A percentile compares a stretch with the other conserved stretches of the same genome.
phyloP scores from a whole-genome alignment of 2,797 vertebrate species.

The Diglossa cyanea region DNA sequence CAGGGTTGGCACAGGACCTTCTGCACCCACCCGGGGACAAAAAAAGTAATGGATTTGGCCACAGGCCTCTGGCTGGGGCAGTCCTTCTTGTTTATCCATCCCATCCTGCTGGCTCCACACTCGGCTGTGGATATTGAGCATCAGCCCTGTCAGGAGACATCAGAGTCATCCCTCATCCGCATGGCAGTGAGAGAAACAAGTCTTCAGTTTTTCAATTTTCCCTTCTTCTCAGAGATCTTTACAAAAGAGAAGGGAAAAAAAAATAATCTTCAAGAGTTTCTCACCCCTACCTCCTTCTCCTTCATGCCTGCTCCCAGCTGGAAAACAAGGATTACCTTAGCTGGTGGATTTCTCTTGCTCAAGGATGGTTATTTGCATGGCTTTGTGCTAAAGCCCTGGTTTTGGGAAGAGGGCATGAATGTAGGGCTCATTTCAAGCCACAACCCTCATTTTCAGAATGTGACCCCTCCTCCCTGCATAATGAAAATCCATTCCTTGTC shows the following conservation, averaged over 20 bases:
- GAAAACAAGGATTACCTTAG: neutral
- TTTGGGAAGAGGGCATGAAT: neutral
- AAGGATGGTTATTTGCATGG: neutral
- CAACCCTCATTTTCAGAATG: neutral
- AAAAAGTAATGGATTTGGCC: neutral
- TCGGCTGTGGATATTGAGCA: rapidly evolving
- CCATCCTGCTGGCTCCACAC: neutral
- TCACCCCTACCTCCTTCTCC: neutral
- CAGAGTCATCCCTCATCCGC: rapidly evolving
- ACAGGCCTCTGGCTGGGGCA: neutral
- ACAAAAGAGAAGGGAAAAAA: neutral
- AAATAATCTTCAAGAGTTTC: neutral
- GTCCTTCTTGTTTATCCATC: neutral
- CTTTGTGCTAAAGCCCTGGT: neutral
- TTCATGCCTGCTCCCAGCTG: neutral
- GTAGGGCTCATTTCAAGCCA: neutral
- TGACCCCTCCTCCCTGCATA: neutral
- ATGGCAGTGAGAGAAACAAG: neutral
- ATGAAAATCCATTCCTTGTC: neutral
- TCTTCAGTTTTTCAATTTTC: neutral
- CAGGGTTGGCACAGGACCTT: neutral
- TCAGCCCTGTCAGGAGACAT: neutral
- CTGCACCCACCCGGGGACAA: neutral
- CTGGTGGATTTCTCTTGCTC: neutral
- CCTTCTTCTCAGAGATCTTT: neutral